Conservation (phyloP, 2,797 vertebrate genomes). For the Oryzias dopingdopingensis region DNA sequence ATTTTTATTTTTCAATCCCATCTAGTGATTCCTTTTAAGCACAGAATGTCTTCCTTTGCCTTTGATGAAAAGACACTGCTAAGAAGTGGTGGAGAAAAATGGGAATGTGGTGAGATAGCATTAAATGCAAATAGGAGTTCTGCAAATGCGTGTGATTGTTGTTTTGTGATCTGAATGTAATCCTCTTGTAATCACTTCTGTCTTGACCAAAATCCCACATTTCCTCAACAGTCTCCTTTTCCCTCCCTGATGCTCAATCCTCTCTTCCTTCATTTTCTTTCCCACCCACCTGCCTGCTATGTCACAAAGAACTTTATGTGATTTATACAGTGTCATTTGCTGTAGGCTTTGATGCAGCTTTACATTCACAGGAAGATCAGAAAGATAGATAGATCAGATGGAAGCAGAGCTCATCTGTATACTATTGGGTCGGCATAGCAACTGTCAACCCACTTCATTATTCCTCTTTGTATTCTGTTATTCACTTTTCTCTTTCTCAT, state of each 20-base stretch:
- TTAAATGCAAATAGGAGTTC: neutral
- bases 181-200: conserved; percentile 7
- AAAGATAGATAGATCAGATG: conserved; percentile 28
- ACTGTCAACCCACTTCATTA: conserved; percentile 61
- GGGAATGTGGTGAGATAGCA: neutral
- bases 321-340: conserved; percentile 36
- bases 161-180: conserved; percentile 5
- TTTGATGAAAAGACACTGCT: conserved; percentile 2
- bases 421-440: conserved; percentile 73
- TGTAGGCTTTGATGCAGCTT: conserved; percentile 38
- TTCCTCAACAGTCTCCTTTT: conserved; percentile 9
- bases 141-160: neutral
- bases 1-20: neutral
- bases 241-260: neutral
- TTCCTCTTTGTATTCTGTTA: conserved; percentile 58
- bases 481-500: conserved; percentile 58
- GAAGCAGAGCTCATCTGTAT: conserved; percentile 58
- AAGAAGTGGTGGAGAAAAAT: conserved; percentile 5
- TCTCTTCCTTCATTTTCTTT: conserved; percentile 22
- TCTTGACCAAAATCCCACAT: conserved; percentile 10
- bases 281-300: conserved; percentile 21
- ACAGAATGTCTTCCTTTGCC: neutral
- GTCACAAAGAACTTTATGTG: conserved; percentile 23
- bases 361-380: conserved; percentile 28
- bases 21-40: conserved; percentile 6